Percentiles rank a stretch among this genome's conserved stretches.
Conservation (phyloP, 1,140 invertebrate genomes). For the Saccostrea cuccullata region DNA sequence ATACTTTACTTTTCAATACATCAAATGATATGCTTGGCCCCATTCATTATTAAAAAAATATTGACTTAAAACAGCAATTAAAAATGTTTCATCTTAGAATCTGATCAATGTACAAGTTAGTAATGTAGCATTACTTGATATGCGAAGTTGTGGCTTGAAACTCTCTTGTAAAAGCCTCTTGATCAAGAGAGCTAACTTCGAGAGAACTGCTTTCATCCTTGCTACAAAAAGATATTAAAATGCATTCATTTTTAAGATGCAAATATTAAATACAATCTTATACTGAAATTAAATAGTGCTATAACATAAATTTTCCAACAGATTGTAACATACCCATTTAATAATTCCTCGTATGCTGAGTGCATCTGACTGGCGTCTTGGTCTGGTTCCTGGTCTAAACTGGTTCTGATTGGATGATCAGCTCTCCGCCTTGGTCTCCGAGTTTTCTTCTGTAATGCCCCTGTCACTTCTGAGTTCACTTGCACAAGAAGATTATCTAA, state of each 20-base stretch:
- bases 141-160: conserved; percentile 59
- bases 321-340: conserved; percentile 68
- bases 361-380: conserved; percentile 67
- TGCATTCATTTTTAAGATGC: background rate
- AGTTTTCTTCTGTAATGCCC: background rate
- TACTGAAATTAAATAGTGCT: background rate
- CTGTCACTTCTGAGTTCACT: conserved; percentile 22
- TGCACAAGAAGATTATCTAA: background rate
- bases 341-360: conserved; percentile 70
- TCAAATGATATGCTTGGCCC: too few relatives aligned
- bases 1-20: too few relatives aligned
- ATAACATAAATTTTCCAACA: background rate
- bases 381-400: conserved; percentile 48
- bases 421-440: background rate
- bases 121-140: conserved; percentile 37
- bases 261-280: background rate
- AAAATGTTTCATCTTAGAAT: too few relatives aligned
- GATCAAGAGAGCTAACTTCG: conserved; percentile 70
- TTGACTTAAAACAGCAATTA: too few relatives aligned
- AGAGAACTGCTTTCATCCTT: conserved; percentile 72
- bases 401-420: background rate
- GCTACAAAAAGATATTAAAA: conserved; percentile 48
- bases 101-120: background rate
- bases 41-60: too few relatives aligned
- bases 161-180: conserved; percentile 67